A percentile compares a stretch with the other conserved stretches of the same genome.
These are phyloP conservation scores for Petrolisthes cinctipes DNA, from an alignment of 2,888 invertebrate species.

Conservation along the genomic window DNA sequence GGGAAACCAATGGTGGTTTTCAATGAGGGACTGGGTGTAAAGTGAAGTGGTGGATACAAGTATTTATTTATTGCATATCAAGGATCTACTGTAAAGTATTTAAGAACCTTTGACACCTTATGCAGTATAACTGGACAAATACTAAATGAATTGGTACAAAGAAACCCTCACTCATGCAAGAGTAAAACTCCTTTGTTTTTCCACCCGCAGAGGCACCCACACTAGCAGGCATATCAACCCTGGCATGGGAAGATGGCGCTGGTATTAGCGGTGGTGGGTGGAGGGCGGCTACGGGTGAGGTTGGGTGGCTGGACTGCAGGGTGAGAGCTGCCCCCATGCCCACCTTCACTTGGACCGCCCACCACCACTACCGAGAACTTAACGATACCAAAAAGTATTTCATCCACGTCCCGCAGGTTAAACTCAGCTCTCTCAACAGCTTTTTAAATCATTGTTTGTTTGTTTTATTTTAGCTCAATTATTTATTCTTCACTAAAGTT, in stretches of 20 bases:
- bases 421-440: not conserved
- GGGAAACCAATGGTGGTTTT: too few relatives aligned
- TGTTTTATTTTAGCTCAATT: too few relatives aligned
- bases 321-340: constrained; percentile 35
- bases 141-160: too few relatives aligned
- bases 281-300: constrained; percentile 7
- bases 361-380: constrained; percentile 1
- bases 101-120: too few relatives aligned
- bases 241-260: not conserved
- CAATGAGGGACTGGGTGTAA: too few relatives aligned
- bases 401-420: constrained; percentile 34
- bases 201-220: constrained; percentile 19
- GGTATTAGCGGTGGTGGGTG: not conserved
- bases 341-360: constrained; percentile 30
- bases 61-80: too few relatives aligned
- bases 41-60: too few relatives aligned
- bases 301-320: constrained; percentile 28
- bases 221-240: not conserved
- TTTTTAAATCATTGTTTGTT: too few relatives aligned
- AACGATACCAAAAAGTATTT: constrained; percentile 36
- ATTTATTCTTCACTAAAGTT: too few relatives aligned
- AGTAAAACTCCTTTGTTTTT: not conserved
- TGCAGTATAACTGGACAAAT: too few relatives aligned
- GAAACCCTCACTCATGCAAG: too few relatives aligned
- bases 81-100: too few relatives aligned